Evolutionary conservation across 2,797 vertebrate species (phyloP), one percentile per base, ranked within the genome.

Genomic region (Phalloptychus januarius): DNA sequence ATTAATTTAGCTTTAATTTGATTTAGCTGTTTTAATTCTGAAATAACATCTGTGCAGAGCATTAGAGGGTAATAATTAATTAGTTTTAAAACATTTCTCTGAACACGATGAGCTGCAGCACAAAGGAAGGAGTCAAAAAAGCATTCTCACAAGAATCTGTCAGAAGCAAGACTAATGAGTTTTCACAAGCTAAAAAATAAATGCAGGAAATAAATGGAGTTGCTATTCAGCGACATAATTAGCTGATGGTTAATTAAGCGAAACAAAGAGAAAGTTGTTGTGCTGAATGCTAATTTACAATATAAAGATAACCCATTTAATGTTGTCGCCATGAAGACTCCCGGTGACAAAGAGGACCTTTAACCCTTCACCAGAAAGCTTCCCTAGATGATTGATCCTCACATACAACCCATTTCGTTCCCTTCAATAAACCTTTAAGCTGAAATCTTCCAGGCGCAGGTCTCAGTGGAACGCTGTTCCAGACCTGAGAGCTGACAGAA

Each of bases 211-310:
- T 58, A 28, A 74, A 67, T 44, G 63, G 20, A 80, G 44, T 80
- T 75, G 46, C 61, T 58, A 45, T 38, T 28, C 67, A 40, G 69
- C 38, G 50, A 58, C 4, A 75, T 83, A 72, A 82, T 76, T 83
- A 75, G 10, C 8, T 54, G 2, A 4, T 28, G 71, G 71, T 23
- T 61, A 0, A 82, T 82, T 63, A 78, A 54, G 38, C 74, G 76
- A 31, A 6, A 76, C 33, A 23, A 72, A 18, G 0, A 40, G 33
- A 2, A 72, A 48, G 44, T 56, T 3, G 42, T 15, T 61, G 6
- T 44, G 38, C 48, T 78, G 71, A 48, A 71, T 80, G 56, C 18
- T 70, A 84, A 76, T 70, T 7, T 36, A n/a, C 3, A 70, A 44
- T 28, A 15, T 28, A 18, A 70, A 70, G n/a, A 28, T 44, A 28